Conservation (phyloP, 2,888 invertebrate species). For the Yponomeuta evonymella region DNA sequence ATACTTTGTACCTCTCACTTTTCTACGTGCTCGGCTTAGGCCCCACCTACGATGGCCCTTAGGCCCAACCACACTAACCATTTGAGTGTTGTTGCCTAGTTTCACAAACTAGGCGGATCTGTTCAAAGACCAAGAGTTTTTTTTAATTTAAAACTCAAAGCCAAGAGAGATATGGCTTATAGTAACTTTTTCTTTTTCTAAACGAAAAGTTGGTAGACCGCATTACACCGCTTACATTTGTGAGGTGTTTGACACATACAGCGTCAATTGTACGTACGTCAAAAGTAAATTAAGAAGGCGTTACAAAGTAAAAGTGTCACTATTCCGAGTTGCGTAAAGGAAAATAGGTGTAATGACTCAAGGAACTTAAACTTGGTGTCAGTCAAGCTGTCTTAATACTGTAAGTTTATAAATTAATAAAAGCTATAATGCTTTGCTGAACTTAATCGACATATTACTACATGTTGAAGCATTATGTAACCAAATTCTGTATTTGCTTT, state of each 20-base stretch:
- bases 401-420: background rate
- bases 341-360: background rate
- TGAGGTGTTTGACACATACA: background rate
- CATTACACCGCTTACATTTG: background rate
- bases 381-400: background rate
- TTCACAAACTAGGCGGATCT: background rate
- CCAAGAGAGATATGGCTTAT: background rate
- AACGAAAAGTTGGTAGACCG: background rate
- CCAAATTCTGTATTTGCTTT: slow-evolving; percentile 19
- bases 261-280: background rate
- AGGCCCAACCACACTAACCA: background rate
- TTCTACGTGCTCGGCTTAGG: background rate
- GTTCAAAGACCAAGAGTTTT: background rate
- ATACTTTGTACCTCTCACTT: background rate
- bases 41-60: background rate
- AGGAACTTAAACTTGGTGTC: background rate
- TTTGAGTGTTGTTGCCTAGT: background rate
- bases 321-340: background rate
- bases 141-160: background rate
- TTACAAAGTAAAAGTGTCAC: slow-evolving; percentile 1
- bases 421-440: background rate
- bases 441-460: background rate
- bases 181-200: background rate
- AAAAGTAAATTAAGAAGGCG: background rate
- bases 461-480: slow-evolving; percentile 19